Conservation (phyloP, 2,113 vertebrate species). For the Eulemur macaco region DNA sequence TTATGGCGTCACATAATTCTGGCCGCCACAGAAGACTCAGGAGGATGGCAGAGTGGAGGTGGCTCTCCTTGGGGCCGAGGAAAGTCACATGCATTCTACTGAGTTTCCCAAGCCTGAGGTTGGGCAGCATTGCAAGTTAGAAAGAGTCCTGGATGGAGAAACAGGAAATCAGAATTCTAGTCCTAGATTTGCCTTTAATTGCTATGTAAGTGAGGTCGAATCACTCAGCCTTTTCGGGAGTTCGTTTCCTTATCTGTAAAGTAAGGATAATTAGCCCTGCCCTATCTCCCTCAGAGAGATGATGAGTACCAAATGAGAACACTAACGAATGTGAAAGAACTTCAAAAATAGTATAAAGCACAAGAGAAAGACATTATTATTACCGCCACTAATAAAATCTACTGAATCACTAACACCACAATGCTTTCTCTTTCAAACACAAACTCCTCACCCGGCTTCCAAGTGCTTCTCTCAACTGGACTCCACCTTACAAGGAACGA, state of each 20-base stretch:
- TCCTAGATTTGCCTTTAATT: constrained; percentile 26
- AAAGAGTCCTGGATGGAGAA: background rate
- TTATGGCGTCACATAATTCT: background rate
- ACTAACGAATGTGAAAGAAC: constrained; percentile 55
- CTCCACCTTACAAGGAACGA: background rate
- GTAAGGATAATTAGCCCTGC: constrained; percentile 60
- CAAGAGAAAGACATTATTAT: background rate
- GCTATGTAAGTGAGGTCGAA: constrained; percentile 35
- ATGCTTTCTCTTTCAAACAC: background rate
- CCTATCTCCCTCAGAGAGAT: constrained; percentile 55
- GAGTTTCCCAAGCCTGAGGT: background rate
- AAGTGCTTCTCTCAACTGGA: background rate
- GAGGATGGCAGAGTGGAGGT: background rate
- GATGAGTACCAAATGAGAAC: constrained; percentile 31
- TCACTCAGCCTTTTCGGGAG: constrained; percentile 37
- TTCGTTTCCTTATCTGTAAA: constrained; percentile 67
- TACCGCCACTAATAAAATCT: background rate
- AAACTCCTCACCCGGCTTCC: background rate
- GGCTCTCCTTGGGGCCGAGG: background rate
- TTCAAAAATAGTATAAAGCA: background rate
- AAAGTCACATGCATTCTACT: background rate
- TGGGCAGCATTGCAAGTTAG: background rate
- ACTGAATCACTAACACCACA: background rate
- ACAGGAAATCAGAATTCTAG: constrained; percentile 50
- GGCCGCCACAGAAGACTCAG: background rate